A percentile compares a stretch with the other conserved stretches of the same genome.
These are phyloP conservation scores for Augochlorella aurata DNA, from an alignment of 2,888 invertebrate species.

Conservation along the genomic window DNA sequence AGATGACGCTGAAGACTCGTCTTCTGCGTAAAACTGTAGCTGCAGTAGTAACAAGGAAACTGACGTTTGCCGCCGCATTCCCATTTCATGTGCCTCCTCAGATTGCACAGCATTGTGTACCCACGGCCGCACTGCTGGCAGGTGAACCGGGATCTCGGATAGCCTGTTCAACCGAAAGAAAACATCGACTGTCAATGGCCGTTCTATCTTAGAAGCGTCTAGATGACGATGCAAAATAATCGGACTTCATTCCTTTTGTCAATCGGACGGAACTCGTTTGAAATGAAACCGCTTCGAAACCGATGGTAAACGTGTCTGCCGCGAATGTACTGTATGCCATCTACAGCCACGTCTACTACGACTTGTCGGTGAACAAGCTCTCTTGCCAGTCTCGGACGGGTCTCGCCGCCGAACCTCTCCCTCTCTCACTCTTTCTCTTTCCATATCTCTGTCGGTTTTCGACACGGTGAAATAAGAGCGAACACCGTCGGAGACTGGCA, in stretches of 20 bases:
- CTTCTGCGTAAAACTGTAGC: slow-evolving; percentile 77
- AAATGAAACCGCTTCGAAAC: slow-evolving; percentile 15
- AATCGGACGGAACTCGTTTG: neutral
- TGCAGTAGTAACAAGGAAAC: slow-evolving; percentile 78
- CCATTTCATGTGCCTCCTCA: slow-evolving; percentile 77
- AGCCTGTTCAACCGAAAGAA: slow-evolving; percentile 69
- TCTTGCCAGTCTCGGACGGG: neutral
- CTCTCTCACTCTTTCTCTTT: no score
- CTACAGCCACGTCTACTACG: neutral
- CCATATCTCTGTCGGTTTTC: no score
- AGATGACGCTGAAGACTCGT: slow-evolving; percentile 78
- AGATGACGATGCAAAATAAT: neutral
- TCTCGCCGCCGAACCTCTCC: no score
- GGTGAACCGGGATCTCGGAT: slow-evolving; percentile 59
- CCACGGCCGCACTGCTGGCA: slow-evolving; percentile 72
- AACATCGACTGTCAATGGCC: slow-evolving; percentile 40
- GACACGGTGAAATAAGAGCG: no score
- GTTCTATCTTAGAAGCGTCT: neutral
- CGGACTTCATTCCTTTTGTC: neutral
- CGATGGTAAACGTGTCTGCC: slow-evolving; percentile 19
- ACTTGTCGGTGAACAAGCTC: neutral
- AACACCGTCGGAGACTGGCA: neutral
- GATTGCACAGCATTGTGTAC: slow-evolving; percentile 74
- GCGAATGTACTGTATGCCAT: neutral
- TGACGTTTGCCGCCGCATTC: slow-evolving; percentile 79